phyloP scores from a whole-genome alignment of 2,113 vertebrate genomes.

The Kryptolebias marmoratus region DNA sequence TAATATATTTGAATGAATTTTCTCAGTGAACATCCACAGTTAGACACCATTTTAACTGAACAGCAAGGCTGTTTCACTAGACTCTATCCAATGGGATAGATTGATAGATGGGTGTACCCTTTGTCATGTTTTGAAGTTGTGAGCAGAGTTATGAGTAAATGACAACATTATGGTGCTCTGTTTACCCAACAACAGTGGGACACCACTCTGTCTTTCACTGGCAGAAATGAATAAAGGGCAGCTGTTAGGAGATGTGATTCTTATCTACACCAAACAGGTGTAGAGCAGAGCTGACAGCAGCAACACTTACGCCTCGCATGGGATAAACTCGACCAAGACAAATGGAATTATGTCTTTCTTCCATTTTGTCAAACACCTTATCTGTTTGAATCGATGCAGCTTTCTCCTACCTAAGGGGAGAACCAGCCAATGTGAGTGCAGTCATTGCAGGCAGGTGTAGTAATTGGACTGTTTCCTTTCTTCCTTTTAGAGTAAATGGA shows the following conservation, averaged over 20 bases:
- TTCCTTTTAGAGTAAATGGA: slow-evolving; percentile 45
- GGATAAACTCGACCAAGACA: slow-evolving; percentile 75
- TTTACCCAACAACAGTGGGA: slow-evolving; percentile 36
- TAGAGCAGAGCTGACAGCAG: slow-evolving; percentile 70
- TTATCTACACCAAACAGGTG: slow-evolving; percentile 74
- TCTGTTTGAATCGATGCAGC: slow-evolving; percentile 69
- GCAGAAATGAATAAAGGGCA: slow-evolving; percentile 74
- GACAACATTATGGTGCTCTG: slow-evolving; percentile 12
- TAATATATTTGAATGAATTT: no score
- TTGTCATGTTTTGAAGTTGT: not conserved
- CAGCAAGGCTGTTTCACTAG: not conserved
- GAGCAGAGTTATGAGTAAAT: slow-evolving; percentile 8
- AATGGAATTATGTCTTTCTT: slow-evolving; percentile 72
- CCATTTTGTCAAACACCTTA: slow-evolving; percentile 68
- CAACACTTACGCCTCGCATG: slow-evolving; percentile 59
- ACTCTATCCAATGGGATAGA: not conserved
- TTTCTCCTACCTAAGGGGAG: slow-evolving; percentile 31
- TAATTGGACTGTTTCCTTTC: slow-evolving; percentile 54
- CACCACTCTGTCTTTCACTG: slow-evolving; percentile 38
- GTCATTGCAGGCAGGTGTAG: slow-evolving; percentile 40
- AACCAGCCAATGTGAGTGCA: slow-evolving; percentile 30
- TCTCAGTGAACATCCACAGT: no score
- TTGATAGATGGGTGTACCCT: not conserved
- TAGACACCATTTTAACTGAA: not conserved
- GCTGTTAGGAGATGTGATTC: slow-evolving; percentile 73